Evolutionary conservation across 2,888 invertebrate species (phyloP).

Genomic region (Pecten maximus): DNA sequence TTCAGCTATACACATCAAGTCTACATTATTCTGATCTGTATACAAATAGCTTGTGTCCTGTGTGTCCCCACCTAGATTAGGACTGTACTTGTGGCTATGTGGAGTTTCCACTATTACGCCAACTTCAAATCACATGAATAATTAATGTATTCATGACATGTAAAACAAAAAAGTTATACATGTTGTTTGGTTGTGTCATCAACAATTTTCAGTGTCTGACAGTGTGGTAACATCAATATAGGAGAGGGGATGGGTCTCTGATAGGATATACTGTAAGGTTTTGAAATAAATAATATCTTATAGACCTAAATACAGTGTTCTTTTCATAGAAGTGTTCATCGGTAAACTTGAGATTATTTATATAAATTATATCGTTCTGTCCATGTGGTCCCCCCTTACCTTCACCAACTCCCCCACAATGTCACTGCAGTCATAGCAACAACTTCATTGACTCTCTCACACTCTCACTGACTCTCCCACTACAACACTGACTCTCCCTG

Average conservation of each 20-base stretch:
- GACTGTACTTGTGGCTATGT: background rate
- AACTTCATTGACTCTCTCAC: no score
- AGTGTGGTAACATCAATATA: background rate
- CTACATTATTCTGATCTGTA: background rate
- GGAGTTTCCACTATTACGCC: background rate
- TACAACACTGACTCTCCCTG: no score
- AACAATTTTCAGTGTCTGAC: background rate
- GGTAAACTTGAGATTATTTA: no score
- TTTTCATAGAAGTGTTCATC: no score
- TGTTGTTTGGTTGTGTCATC: background rate
- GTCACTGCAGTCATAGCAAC: no score
- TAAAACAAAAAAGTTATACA: background rate
- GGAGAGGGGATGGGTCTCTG: background rate
- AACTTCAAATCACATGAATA: background rate
- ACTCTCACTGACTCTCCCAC: no score
- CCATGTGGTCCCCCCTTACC: no score
- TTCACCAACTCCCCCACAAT: no score
- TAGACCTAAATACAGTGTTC: no score
- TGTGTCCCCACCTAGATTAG: background rate
- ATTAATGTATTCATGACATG: background rate
- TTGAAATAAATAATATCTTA: no score
- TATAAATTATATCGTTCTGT: no score
- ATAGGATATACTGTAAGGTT: no score
- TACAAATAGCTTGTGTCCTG: background rate
- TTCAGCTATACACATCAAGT: background rate